Evolutionary conservation across 2,113 vertebrate genomes (phyloP).

Genomic region (Cyprinodon brontotheroides): DNA sequence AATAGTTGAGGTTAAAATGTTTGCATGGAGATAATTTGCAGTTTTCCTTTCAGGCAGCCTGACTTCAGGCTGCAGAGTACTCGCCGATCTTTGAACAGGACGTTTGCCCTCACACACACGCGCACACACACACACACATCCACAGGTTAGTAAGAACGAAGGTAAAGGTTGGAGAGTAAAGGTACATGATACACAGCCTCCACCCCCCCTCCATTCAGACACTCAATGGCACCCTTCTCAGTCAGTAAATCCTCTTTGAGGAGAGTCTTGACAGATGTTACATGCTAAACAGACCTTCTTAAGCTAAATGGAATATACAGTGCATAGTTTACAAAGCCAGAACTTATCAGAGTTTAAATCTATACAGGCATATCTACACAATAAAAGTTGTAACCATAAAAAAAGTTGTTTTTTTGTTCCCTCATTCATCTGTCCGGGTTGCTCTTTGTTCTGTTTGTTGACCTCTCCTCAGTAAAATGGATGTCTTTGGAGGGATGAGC

Average conservation of each 20-base stretch:
- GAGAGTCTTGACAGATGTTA: constrained; percentile 55
- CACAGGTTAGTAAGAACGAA: constrained; percentile 34
- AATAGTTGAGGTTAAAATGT: constrained; percentile 58
- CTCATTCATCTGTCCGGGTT: not conserved
- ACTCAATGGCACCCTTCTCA: constrained; percentile 32
- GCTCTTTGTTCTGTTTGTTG: constrained; percentile 72
- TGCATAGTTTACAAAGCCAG: constrained; percentile 86
- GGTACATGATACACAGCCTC: constrained; percentile 41
- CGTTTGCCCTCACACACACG: constrained; percentile 8
- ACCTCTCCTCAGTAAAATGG: constrained; percentile 51
- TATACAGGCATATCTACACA: constrained; percentile 70
- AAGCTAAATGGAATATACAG: constrained; percentile 77
- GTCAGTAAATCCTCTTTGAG: constrained; percentile 21
- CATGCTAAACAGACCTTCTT: constrained; percentile 73
- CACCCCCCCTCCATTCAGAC: not conserved
- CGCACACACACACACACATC: constrained; percentile 9
- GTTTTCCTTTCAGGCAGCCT: constrained; percentile 49
- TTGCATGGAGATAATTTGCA: constrained; percentile 74
- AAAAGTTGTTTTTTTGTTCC: constrained; percentile 27
- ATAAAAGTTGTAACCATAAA: constrained; percentile 59
- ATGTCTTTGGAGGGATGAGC: constrained; percentile 45
- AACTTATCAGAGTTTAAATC: constrained; percentile 65
- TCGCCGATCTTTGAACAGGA: constrained; percentile 25
- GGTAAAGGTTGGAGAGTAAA: constrained; percentile 56
- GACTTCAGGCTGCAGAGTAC: constrained; percentile 14